Evolutionary conservation across 2,797 vertebrate species (phyloP).

Genomic region (Zenarchopterus dispar): DNA sequence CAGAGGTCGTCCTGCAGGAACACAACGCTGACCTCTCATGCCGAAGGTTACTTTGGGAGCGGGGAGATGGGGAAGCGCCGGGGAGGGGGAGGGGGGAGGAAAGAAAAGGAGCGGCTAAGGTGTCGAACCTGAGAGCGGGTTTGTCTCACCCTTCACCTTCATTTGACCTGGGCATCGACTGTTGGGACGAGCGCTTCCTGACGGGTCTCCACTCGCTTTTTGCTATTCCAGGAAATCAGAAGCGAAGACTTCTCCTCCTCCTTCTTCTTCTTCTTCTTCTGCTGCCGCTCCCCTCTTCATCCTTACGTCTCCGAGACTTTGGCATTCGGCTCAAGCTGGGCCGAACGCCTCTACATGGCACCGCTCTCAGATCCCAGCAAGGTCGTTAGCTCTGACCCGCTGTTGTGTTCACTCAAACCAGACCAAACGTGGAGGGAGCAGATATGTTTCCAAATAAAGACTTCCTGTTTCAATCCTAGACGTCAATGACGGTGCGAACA

Average conservation of each 20-base stretch:
- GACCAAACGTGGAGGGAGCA: conserved; percentile 39
- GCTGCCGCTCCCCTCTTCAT: neutral
- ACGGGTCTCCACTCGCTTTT: neutral
- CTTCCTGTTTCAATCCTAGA: conserved; percentile 58
- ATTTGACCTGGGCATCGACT: conserved; percentile 8
- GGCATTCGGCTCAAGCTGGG: conserved; percentile 34
- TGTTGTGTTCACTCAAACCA: conserved; percentile 76
- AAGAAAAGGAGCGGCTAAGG: conserved; percentile 1
- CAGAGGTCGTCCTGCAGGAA: conserved; percentile 66
- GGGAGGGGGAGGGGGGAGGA: conserved; percentile 2
- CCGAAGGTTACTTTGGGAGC: conserved; percentile 47
- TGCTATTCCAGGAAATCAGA: conserved; percentile 15
- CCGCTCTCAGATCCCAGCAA: conserved; percentile 61
- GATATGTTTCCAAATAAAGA: conserved; percentile 54
- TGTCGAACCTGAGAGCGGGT: conserved; percentile 17
- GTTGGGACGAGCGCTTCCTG: neutral
- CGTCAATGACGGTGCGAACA: conserved; percentile 14
- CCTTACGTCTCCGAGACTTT: conserved; percentile 30
- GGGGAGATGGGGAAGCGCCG: conserved; percentile 3
- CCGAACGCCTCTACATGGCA: conserved; percentile 57
- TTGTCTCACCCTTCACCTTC: conserved; percentile 8
- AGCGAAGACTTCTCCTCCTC: too few species aligned
- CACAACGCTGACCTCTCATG: conserved; percentile 63
- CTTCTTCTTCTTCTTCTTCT: too few species aligned
- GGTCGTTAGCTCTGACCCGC: conserved; percentile 70